phyloP scores from a whole-genome alignment of 2,797 vertebrate species.

The Chiloscyllium punctatum region DNA sequence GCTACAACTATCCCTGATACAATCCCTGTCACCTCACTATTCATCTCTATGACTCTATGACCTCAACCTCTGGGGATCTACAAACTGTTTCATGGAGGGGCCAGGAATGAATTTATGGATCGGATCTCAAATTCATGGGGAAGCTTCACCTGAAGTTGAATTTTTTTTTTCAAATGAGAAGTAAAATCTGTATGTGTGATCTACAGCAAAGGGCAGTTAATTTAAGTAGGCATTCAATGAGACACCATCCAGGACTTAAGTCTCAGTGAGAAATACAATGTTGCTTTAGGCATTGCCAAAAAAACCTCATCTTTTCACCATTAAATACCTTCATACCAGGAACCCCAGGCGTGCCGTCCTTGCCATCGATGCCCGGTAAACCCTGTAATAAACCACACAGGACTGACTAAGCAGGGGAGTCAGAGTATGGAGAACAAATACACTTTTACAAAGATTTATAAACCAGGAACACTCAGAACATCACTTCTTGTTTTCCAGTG shows the following conservation, averaged over 20 bases:
- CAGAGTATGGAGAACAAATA: not conserved
- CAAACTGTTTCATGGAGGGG: not conserved
- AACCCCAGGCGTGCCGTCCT: conserved; percentile 84
- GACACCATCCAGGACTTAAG: not conserved
- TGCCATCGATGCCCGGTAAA: conserved; percentile 88
- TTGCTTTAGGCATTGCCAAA: not conserved
- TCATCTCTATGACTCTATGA: no score
- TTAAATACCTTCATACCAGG: conserved; percentile 79
- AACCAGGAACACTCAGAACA: not conserved
- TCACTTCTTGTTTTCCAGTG: not conserved
- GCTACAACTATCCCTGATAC: not conserved
- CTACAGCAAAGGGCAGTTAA: not conserved
- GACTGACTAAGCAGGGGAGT: not conserved
- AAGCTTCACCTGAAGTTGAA: not conserved
- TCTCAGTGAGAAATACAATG: not conserved
- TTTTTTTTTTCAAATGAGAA: not conserved
- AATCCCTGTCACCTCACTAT: no score
- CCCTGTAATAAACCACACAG: conserved; percentile 60
- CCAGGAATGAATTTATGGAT: not conserved
- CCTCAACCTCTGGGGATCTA: not conserved
- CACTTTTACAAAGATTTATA: not conserved
- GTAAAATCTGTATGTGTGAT: not conserved
- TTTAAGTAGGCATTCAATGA: not conserved
- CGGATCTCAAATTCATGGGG: not conserved
- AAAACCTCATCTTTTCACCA: not conserved